phyloP scores from a whole-genome alignment of 2,888 invertebrate species.

The Coelinius sp. region DNA sequence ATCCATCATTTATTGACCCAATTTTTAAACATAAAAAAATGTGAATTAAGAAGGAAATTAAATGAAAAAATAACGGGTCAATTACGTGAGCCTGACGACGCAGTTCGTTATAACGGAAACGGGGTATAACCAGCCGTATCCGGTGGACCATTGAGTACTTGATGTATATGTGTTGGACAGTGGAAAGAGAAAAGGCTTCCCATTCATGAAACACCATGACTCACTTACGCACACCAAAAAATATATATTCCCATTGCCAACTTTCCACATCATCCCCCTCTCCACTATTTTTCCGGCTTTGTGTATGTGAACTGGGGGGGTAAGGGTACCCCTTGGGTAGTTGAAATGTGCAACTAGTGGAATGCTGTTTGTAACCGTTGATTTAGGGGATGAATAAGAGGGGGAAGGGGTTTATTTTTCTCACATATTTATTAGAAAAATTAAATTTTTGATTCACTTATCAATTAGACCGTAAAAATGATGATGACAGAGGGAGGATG shows the following conservation, averaged over 20 bases:
- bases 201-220: conserved; percentile 65
- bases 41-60: background rate
- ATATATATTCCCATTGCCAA: background rate
- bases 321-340: conserved; percentile 2
- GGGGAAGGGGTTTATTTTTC: too few relatives aligned
- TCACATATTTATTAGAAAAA: too few relatives aligned
- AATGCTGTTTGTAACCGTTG: conserved; percentile 48
- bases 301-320: conserved; percentile 27
- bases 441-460: background rate
- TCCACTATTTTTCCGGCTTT: conserved; percentile 20
- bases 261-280: background rate
- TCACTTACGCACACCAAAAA: conserved; percentile 48
- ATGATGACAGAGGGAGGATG: background rate
- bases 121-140: conserved; percentile 67
- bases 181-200: conserved; percentile 60
- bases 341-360: conserved; percentile 62
- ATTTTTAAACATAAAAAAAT: too few relatives aligned
- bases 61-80: conserved; percentile 30
- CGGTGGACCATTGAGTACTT: conserved; percentile 63
- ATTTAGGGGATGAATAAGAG: background rate
- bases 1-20: too few relatives aligned
- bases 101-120: conserved; percentile 63
- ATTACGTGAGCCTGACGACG: conserved; percentile 46
- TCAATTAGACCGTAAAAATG: conserved; percentile 4
- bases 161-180: conserved; percentile 34